Evolutionary conservation across 2,113 vertebrate genomes (phyloP), one percentile per base, ranked within the genome.

Genomic region (Chascanopsetta lugubris): DNA sequence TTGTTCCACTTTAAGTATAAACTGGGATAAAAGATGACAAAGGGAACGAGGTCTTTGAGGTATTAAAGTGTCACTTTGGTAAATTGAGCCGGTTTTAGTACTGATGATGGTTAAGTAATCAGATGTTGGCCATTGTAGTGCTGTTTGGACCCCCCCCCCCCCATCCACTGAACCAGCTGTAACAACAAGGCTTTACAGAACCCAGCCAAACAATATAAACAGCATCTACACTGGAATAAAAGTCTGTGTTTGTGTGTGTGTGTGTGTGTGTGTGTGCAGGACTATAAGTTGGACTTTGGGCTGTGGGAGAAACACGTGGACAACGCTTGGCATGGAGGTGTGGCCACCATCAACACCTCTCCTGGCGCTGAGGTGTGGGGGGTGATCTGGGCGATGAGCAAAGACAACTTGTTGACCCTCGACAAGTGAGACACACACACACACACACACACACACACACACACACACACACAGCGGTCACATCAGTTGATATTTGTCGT

Each of bases 321-420:
- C 61, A 87, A 77, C 40, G 32, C 34, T 8, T 98, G 96, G 96
- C 94, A 96, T 18, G 96, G 96, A 72, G 95, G 94, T 30, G 92
- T 91, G 72, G 97, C 97, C 66, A 98, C 95, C 46, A 92, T 98
- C 73, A 80, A 89, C 69, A 75, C 87, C 54, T 93, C 91, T 78
- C 93, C 92, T 1, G 94, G 94, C 26, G 90, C 94, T 0, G 94
- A 95, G 72, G 95, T 98, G 0, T 99, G 96, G 96, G 96, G 97
- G 36, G 87, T 96, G 5, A 87, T 97, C n/a, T 98, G 96, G 96
- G 94, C 88, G 87, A 81, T 98, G 89, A 91, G 83, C 69, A 20
- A 84, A 24, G 87, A 90, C 70, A 81, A 95, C 88, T 84, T 95
- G 49, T 56, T 51, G 51, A 89, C 63, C 72, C 84, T 93, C 3